Evolutionary conservation across 1,140 invertebrate species (phyloP), one percentile per base, ranked within the genome.

Genomic region (Monomorium pharaonis): DNA sequence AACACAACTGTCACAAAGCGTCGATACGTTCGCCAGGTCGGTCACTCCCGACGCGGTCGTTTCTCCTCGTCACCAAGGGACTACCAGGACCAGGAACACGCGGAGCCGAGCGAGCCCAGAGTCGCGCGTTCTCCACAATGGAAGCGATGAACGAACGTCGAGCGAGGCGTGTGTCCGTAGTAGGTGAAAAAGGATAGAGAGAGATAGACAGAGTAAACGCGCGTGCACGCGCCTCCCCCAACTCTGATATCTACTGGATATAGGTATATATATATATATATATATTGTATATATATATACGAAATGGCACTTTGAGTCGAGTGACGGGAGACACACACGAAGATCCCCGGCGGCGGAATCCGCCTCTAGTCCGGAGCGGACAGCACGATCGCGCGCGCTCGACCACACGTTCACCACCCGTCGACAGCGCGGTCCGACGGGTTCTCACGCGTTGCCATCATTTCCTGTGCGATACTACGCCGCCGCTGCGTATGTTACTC

Each of bases 251-350:
- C 87, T 69, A 87, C 74, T 69, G 47, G 72, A 89, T 81, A 81
- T 44, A 58, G 10, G n/a, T n/a, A n/a, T n/a, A n/a, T n/a, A n/a
- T n/a, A n/a, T n/a, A n/a, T n/a, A n/a, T n/a, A n/a, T n/a, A n/a
- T n/a, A n/a, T n/a, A n/a, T n/a, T n/a, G n/a, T n/a, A n/a, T n/a
- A n/a, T n/a, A n/a, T 47, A 47, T 47, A 24, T 47, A 84, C 27
- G 58, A 89, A 87, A 90, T 90, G 89, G 89, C 89, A 90, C 89
- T 90, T 89, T 49, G 56, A 87, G 54, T 89, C 70, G 56, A 58
- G 49, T 60, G 44, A 24, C 58, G 24, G 84, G 74, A 74, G 27
- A 30, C 56, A n/a, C n/a, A n/a, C n/a, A n/a, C n/a, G n/a, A n/a
- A n/a, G 75, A 72, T 58, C 24, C 49, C 49, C 44, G 49, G 54